A percentile compares a stretch with the other conserved stretches of the same genome.
Evolutionary conservation across 2,888 invertebrate species (phyloP).

Genomic region (Ephialtes manifestator): DNA sequence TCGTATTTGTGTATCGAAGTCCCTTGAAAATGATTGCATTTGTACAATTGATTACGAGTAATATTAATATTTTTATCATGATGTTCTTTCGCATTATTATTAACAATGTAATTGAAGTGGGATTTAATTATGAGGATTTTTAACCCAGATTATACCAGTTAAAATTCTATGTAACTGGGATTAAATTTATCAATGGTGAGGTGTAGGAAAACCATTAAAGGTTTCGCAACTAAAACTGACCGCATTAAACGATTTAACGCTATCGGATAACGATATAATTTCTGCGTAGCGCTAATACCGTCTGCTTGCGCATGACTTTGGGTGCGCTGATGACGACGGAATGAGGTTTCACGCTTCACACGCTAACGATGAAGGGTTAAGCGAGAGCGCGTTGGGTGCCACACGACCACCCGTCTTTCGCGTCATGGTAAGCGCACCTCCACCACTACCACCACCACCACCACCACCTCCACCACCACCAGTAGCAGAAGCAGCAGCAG

Average conservation of each 20-base stretch:
- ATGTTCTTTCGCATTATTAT: not conserved
- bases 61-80: not conserved
- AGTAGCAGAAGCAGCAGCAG: conserved; percentile 9
- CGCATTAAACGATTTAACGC: conserved; percentile 53
- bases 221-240: conserved; percentile 38
- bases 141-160: not conserved
- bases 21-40: not conserved
- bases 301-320: conserved; percentile 4
- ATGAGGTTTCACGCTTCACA: conserved; percentile 64
- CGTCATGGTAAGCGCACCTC: conserved; percentile 52
- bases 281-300: conserved; percentile 56
- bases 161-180: not conserved
- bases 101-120: not conserved
- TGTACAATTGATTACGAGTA: not conserved
- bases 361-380: conserved; percentile 74
- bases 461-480: conserved; percentile 9
- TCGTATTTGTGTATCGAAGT: not conserved
- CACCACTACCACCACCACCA: conserved; percentile 21
- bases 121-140: not conserved
- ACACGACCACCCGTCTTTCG: conserved; percentile 68
- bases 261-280: conserved; percentile 62
- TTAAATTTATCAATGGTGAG: conserved; percentile 55
- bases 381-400: conserved; percentile 72
- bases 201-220: conserved; percentile 44
- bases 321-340: conserved; percentile 52